These are phyloP conservation scores for Chaitophorus viminalis DNA, from an alignment of 2,888 invertebrate genomes.

Conservation along the genomic window DNA sequence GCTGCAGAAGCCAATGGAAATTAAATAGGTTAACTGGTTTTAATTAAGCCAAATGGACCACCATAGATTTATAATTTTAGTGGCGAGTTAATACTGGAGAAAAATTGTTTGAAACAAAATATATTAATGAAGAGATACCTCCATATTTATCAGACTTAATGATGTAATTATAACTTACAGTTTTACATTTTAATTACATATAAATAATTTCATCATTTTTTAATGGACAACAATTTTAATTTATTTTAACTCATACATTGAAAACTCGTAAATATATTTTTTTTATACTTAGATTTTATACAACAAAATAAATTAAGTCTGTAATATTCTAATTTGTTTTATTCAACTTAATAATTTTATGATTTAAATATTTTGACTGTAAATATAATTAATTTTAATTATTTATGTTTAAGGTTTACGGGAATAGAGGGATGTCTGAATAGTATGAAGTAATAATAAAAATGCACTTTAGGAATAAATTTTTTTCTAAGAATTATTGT, in stretches of 20 bases:
- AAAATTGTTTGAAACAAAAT: conserved; percentile 34
- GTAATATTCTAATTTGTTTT: conserved; percentile 61
- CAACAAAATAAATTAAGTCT: conserved; percentile 60
- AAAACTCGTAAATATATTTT: conserved; percentile 62
- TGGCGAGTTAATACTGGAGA: conserved; percentile 36
- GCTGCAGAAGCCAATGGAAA: conserved; percentile 62
- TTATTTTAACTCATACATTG: conserved; percentile 54
- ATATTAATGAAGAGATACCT: conserved; percentile 33
- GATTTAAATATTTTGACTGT: conserved; percentile 52
- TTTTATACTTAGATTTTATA: conserved; percentile 62
- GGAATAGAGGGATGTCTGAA: conserved; percentile 61
- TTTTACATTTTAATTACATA: conserved; percentile 49
- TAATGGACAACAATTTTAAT: conserved; percentile 39
- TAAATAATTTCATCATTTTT: conserved; percentile 44
- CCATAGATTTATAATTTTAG: conserved; percentile 52
- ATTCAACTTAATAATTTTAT: conserved; percentile 58
- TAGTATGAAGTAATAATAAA: conserved; percentile 51
- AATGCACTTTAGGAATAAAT: conserved; percentile 56
- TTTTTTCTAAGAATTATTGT: conserved; percentile 40
- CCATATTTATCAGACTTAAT: conserved; percentile 44
- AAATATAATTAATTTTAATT: conserved; percentile 58
- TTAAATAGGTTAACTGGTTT: conserved; percentile 31
- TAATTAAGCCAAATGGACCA: conserved; percentile 47
- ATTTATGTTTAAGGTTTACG: conserved; percentile 55
- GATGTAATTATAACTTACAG: conserved; percentile 42